Conservation (phyloP, 1,140 invertebrate species). For the Lasioglossum baleicum region DNA sequence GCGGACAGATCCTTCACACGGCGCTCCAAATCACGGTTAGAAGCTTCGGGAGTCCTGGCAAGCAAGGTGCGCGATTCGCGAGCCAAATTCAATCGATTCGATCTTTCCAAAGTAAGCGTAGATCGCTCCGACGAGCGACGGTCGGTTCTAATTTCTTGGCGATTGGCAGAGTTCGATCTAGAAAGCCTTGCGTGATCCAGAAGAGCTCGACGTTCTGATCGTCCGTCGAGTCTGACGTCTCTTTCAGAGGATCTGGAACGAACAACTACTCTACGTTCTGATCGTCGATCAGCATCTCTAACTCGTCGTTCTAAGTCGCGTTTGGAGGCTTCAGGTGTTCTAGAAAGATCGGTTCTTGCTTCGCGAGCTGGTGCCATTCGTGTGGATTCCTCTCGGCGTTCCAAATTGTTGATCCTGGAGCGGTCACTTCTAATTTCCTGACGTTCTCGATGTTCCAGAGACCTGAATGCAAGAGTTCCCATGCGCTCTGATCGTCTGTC, state of each 20-base stretch:
- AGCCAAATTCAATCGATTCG: background rate
- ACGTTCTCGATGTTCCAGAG: background rate
- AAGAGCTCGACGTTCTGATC: background rate
- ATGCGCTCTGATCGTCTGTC: background rate
- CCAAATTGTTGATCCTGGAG: background rate
- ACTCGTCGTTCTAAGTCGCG: slow-evolving; percentile 16
- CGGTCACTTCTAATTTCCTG: background rate
- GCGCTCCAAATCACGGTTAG: background rate
- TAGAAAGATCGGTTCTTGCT: background rate
- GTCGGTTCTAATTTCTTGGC: background rate
- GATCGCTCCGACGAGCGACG: slow-evolving; percentile 6
- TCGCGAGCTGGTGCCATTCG: slow-evolving; percentile 10
- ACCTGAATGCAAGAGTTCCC: background rate
- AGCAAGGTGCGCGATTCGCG: background rate
- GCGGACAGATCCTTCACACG: background rate
- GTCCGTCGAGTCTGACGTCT: background rate
- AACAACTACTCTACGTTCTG: background rate
- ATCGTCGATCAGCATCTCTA: background rate
- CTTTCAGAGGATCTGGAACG: slow-evolving; percentile 4
- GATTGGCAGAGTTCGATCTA: background rate
- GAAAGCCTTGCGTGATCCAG: background rate
- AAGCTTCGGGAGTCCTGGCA: background rate
- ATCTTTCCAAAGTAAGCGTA: background rate
- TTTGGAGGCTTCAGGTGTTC: slow-evolving; percentile 6
- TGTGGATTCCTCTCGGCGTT: slow-evolving; percentile 17